Conservation (phyloP, 2,888 invertebrate species). For the Busseola fusca region DNA sequence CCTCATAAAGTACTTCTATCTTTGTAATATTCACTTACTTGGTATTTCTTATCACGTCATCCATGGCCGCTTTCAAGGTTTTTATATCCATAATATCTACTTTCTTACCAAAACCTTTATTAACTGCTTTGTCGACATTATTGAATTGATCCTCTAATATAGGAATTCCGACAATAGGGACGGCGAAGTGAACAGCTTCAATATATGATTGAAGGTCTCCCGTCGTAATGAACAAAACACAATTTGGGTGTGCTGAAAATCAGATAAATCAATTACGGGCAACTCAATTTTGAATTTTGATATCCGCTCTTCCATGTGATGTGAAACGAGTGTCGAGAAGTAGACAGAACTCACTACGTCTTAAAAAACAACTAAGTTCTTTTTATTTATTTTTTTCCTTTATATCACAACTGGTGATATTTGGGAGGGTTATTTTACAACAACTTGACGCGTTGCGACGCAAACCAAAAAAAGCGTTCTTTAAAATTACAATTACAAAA, state of each 20-base stretch:
- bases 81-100: conserved; percentile 48
- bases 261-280: not conserved
- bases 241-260: conserved; percentile 67
- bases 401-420: too few relatives aligned
- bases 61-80: conserved; percentile 16
- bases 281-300: conserved; percentile 19
- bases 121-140: conserved; percentile 63
- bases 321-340: not conserved
- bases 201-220: conserved; percentile 67
- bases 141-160: conserved; percentile 66
- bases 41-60: conserved; percentile 39
- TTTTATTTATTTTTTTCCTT: too few relatives aligned
- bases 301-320: not conserved
- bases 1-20: conserved; percentile 20
- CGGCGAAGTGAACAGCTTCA: conserved; percentile 67
- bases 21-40: conserved; percentile 38
- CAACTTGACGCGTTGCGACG: too few relatives aligned
- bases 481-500: too few relatives aligned
- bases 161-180: conserved; percentile 69
- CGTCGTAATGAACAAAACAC: conserved; percentile 66
- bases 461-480: too few relatives aligned
- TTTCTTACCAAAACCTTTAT: conserved; percentile 64
- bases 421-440: too few relatives aligned
- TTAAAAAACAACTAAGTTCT: too few relatives aligned
- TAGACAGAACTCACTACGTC: too few relatives aligned